phyloP scores from a whole-genome alignment of 2,888 invertebrate genomes.

The Troides aeacus region DNA sequence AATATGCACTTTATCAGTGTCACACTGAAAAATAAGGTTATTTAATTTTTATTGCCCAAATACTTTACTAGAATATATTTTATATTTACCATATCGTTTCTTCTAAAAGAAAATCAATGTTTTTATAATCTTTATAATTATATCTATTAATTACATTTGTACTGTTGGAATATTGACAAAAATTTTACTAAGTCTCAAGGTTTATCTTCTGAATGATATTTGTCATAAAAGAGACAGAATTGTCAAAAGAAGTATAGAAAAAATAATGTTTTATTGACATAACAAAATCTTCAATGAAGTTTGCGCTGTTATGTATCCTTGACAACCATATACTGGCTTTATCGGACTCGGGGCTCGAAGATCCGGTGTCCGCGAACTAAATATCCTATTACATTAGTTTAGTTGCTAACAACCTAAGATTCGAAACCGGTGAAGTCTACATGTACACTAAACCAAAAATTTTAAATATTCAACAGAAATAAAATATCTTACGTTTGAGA shows the following conservation, averaged over 20 bases:
- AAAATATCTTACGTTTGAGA: too few species aligned
- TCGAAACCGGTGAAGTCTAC: too few species aligned
- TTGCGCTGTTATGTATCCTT: too few species aligned
- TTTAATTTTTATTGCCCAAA: background rate
- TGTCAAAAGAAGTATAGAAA: conserved; percentile 11
- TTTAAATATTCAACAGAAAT: too few species aligned
- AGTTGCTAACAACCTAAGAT: too few species aligned
- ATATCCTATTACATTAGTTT: too few species aligned
- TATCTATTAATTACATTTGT: conserved; percentile 9
- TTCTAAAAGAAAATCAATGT: background rate
- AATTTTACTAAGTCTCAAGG: conserved; percentile 17
- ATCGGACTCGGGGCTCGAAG: too few species aligned
- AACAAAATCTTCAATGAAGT: background rate
- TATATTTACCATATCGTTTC: conserved; percentile 22
- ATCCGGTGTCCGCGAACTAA: too few species aligned
- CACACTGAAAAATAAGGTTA: conserved; percentile 19
- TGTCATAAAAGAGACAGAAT: conserved; percentile 18
- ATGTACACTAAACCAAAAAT: too few species aligned
- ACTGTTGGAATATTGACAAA: conserved; percentile 11
- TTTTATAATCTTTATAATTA: background rate
- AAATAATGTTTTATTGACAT: background rate
- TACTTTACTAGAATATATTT: background rate
- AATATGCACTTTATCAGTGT: conserved; percentile 41
- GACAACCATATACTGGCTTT: too few species aligned
- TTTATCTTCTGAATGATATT: conserved; percentile 4